A percentile compares a stretch with the other conserved stretches of the same genome.
Evolutionary conservation across 2,113 vertebrate genomes (phyloP).

Genomic region (Ranitomeya variabilis): DNA sequence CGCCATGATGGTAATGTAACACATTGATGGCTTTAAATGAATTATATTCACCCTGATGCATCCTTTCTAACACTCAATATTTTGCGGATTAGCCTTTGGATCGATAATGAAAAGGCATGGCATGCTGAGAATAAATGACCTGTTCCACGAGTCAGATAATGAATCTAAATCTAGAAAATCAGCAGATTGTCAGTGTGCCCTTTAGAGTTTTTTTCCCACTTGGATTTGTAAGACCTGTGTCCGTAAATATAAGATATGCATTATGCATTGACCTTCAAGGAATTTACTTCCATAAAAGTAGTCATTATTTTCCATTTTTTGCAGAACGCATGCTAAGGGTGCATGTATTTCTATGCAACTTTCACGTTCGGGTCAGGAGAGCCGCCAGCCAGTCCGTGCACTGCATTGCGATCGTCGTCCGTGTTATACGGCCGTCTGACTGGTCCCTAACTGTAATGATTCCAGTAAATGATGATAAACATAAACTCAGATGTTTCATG

Average conservation of each 20-base stretch:
- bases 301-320: background rate
- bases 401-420: too few species aligned
- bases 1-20: background rate
- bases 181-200: background rate
- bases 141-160: background rate
- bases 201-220: background rate
- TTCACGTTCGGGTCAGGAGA: too few species aligned
- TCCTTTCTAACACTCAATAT: conserved; percentile 41
- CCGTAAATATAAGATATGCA: background rate
- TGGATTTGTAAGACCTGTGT: background rate
- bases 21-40: conserved; percentile 1
- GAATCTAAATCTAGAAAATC: background rate
- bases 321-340: too few species aligned
- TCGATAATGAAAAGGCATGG: background rate
- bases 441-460: too few species aligned
- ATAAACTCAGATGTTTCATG: too few species aligned
- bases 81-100: background rate
- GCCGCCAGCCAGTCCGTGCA: too few species aligned
- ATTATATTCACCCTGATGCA: conserved; percentile 29
- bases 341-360: background rate
- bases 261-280: background rate
- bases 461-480: too few species aligned
- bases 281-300: background rate
- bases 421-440: too few species aligned
- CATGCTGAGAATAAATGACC: conserved; percentile 12